Base-by-base conservation (phyloP, 2,888 invertebrate species). In the Dasypogon diadema region DNA sequence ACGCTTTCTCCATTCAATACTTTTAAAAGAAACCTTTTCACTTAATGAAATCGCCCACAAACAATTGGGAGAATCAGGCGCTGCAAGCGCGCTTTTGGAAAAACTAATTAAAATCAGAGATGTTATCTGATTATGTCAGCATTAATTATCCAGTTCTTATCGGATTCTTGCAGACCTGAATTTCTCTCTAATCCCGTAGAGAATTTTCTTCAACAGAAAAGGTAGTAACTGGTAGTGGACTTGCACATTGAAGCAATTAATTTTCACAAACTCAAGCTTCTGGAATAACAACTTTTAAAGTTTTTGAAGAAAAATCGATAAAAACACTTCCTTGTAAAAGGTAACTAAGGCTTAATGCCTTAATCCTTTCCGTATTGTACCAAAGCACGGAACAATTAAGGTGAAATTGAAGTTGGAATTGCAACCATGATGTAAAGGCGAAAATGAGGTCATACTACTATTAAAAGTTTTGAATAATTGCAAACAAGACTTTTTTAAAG, bases 71-170 rank as follows among this genome's bases (percentile, higher is more conserved):
- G 18, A 51, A 51, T 51, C 51, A 16, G 16, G 4, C 12, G 18
- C 1, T 21, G 18, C 12, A 18, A 2, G 18, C 18, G 16, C 5
- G 21, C 14, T 51, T 21, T 51, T n/a, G n/a, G 6, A 8, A 21
- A 65, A 65, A 65, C 48, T 65, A 65, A 65, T 65, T 65, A 65
- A 65, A 65, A 65, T 24, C 65, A 5, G 48, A 65, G 65, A 65
- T 65, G 12, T 24, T 65, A 65, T 65, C 65, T 65, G 65, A 46
- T 65, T 65, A 65, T 65, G 46, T 46, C 46, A 24, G 65, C 65
- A 65, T 48, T 65, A 65, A 65, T 65, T 65, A 65, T 65, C 48
- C 65, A 46, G 46, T 65, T 65, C 24, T 65, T 65, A 65, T 65
- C 65, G 24, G 21, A 65, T 46, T 26, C 46, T 46, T 65, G 22